Base-by-base conservation (phyloP, 2,113 vertebrate genomes). In the Eudyptes chrysolophus region DNA sequence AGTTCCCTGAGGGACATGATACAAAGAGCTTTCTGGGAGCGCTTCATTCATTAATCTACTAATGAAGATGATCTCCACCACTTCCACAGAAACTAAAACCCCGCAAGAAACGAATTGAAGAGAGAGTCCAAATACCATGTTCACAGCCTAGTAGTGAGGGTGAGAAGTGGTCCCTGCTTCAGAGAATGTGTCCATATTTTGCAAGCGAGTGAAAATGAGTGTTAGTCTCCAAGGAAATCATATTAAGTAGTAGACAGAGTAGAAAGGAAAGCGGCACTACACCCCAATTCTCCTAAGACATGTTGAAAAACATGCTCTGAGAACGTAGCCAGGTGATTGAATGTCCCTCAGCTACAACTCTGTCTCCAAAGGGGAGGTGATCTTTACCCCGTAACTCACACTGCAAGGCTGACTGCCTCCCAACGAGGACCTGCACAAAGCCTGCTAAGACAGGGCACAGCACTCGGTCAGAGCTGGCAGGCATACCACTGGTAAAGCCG, bases 301-400 rank as follows among this genome's bases (percentile, higher is more conserved):
- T 9, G 40, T 44, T 66, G 49, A 51, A 70, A 86, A 84, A 68
- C 6, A 2, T 29, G 5, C 36, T 66, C 30, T 62, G 38, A 80
- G 58, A 76, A 54, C 2, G 0, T 2, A 76, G 16, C 15, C 9
- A 13, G 38, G 48, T 0, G 0, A 30, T 1, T 64, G 76, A 66
- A n/a, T 6, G 14, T 42, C 49, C 27, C 38, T 82, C n/a, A 65
- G 58, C 44, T 40, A 51, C 27, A 36, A 14, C n/a, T 18, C 12
- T 13, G 27, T 49, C 40, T 81, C 36, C 60, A 32, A 71, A 44
- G 84, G 26, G 38, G 16, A 79, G 66, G 9, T 16, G 64, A 55
- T 20, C 34, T 64, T 49, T 51, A 40, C 9, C 26, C 7, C 3
- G 55, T 4, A 42, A 46, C 36, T 69, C 64, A 18, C 15, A 2